phyloP scores from a whole-genome alignment of 2,113 vertebrate species.

The Dipodomys merriami region DNA sequence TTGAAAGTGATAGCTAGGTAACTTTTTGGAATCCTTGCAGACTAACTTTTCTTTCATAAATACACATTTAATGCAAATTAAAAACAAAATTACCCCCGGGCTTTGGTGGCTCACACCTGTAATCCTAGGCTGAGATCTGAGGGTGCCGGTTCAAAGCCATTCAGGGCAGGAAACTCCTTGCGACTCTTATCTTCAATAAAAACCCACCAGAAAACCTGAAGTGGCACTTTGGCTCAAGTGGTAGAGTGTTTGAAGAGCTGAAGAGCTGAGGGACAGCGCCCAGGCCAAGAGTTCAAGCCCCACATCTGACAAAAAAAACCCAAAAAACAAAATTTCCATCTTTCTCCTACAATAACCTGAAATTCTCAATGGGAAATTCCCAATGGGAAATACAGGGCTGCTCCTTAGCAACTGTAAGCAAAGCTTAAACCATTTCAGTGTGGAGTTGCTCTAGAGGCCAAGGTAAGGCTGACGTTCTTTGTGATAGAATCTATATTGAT shows the following conservation, averaged over 20 bases:
- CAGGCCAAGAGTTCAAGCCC: too few species aligned
- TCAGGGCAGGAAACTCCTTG: too few species aligned
- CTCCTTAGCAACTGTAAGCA: slow-evolving; percentile 94
- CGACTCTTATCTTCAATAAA: too few species aligned
- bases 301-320: too few species aligned
- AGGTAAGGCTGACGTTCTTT: slow-evolving; percentile 84
- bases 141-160: too few species aligned
- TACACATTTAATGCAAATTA: slow-evolving; percentile 25
- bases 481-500: background rate
- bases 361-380: slow-evolving; percentile 81
- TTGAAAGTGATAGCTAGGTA: background rate
- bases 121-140: too few species aligned
- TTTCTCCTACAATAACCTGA: slow-evolving; percentile 78
- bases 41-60: background rate
- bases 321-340: slow-evolving; percentile 3
- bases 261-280: too few species aligned
- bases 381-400: slow-evolving; percentile 82
- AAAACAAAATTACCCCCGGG: background rate
- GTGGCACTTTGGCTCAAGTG: too few species aligned
- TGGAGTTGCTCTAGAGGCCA: slow-evolving; percentile 94
- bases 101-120: too few species aligned
- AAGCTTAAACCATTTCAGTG: slow-evolving; percentile 95
- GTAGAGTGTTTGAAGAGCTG: too few species aligned
- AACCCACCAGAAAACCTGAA: too few species aligned
- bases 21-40: background rate